phyloP scores from a whole-genome alignment of 1,140 invertebrate species.

The Pinna nobilis region DNA sequence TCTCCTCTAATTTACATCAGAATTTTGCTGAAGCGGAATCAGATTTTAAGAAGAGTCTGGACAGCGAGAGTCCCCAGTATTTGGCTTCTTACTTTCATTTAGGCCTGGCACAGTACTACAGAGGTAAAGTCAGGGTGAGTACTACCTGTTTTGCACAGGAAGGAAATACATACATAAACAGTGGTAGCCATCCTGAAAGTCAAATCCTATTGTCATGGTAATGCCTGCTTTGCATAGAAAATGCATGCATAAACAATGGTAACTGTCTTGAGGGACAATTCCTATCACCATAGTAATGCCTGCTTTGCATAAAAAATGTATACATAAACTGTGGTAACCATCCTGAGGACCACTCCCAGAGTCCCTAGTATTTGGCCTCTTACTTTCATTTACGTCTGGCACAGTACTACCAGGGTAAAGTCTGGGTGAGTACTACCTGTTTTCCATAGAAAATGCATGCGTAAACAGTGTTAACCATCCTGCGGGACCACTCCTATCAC shows the following conservation, averaged over 20 bases:
- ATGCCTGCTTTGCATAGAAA: neutral
- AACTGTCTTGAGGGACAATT: too few relatives aligned
- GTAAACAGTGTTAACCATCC: too few relatives aligned
- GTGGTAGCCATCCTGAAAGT: neutral
- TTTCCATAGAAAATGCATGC: neutral
- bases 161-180: neutral
- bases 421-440: conserved; percentile 52
- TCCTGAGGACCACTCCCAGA: too few relatives aligned
- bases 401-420: conserved; percentile 64
- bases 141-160: too few relatives aligned
- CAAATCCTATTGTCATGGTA: neutral
- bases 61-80: conserved; percentile 46
- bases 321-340: too few relatives aligned
- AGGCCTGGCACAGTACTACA: conserved; percentile 65
- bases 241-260: too few relatives aligned
- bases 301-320: neutral
- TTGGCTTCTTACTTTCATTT: conserved; percentile 61
- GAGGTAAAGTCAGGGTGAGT: conserved; percentile 63
- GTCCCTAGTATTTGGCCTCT: conserved; percentile 44
- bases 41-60: conserved; percentile 61
- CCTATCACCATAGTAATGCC: too few relatives aligned
- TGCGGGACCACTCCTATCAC: too few relatives aligned
- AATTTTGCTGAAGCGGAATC: conserved; percentile 59
- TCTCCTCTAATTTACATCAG: too few relatives aligned
- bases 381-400: conserved; percentile 66